These are phyloP conservation scores for Aporophyla nigra DNA, from an alignment of 2,888 invertebrate species.

Conservation along the genomic window DNA sequence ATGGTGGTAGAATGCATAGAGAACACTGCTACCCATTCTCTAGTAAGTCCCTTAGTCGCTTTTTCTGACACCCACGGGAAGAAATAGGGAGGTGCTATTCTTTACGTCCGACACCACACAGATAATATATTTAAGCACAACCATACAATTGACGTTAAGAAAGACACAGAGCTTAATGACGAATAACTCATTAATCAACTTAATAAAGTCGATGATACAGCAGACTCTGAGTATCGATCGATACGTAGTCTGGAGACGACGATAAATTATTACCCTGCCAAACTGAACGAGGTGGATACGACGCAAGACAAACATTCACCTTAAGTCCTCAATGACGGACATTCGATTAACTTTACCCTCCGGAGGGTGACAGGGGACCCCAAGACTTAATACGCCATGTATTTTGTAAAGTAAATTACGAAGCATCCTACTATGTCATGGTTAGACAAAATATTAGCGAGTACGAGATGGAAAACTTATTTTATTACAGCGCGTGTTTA, in stretches of 20 bases:
- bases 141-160: background rate
- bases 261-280: slow-evolving; percentile 46
- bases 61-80: too few relatives aligned
- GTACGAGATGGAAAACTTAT: background rate
- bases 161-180: background rate
- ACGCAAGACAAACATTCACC: slow-evolving; percentile 59
- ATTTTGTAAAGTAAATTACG: slow-evolving; percentile 55
- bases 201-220: slow-evolving; percentile 6
- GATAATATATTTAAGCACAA: too few relatives aligned
- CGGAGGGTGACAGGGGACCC: slow-evolving; percentile 41
- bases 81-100: too few relatives aligned
- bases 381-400: slow-evolving; percentile 41
- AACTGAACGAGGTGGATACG: slow-evolving; percentile 38
- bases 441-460: background rate
- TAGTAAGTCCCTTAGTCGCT: too few relatives aligned
- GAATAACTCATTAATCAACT: slow-evolving; percentile 6
- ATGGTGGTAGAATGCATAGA: too few relatives aligned
- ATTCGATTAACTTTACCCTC: slow-evolving; percentile 60
- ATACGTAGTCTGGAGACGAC: slow-evolving; percentile 22
- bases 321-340: slow-evolving; percentile 54
- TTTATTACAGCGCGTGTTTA: background rate
- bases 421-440: slow-evolving; percentile 9
- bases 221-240: slow-evolving; percentile 22
- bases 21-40: too few relatives aligned
- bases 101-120: too few relatives aligned